phyloP scores from a whole-genome alignment of 37 sponge, comb jelly and placozoan genomes.

The Ianthella basta region DNA sequence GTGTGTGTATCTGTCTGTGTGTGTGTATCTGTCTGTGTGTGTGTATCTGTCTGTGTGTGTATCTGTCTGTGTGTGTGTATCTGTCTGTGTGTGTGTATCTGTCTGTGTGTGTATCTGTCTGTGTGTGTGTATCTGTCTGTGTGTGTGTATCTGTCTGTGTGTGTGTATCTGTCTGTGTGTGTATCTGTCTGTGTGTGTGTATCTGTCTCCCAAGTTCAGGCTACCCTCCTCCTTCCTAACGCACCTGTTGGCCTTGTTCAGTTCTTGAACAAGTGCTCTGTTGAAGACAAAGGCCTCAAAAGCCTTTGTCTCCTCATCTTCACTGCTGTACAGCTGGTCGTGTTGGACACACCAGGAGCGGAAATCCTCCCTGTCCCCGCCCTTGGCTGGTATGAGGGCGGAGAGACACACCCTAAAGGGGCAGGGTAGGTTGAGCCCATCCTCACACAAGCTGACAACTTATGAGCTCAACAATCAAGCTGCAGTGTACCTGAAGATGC shows the following conservation, averaged over 20 bases:
- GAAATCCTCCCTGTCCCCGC: constrained; percentile 24
- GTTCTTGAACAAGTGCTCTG: constrained; percentile 18
- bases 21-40: neutral
- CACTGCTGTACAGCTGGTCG: constrained; percentile 30
- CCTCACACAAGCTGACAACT: neutral
- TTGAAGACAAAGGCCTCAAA: constrained; percentile 32
- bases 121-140: too few species aligned
- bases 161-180: too few species aligned
- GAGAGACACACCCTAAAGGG: too few species aligned
- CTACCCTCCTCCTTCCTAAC: neutral
- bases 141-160: too few species aligned
- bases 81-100: too few species aligned
- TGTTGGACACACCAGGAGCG: constrained; percentile 36
- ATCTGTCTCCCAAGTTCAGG: too few species aligned
- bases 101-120: too few species aligned
- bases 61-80: too few species aligned
- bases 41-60: too few species aligned
- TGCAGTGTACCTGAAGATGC: too few species aligned
- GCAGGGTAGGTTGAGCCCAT: neutral
- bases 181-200: too few species aligned
- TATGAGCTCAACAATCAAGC: too few species aligned
- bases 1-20: neutral
- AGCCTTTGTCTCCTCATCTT: constrained; percentile 10
- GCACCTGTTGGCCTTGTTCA: constrained; percentile 26
- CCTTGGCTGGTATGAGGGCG: neutral